These are phyloP conservation scores for Labroides dimidiatus DNA, from an alignment of 2,797 vertebrate species.

Conservation along the genomic window DNA sequence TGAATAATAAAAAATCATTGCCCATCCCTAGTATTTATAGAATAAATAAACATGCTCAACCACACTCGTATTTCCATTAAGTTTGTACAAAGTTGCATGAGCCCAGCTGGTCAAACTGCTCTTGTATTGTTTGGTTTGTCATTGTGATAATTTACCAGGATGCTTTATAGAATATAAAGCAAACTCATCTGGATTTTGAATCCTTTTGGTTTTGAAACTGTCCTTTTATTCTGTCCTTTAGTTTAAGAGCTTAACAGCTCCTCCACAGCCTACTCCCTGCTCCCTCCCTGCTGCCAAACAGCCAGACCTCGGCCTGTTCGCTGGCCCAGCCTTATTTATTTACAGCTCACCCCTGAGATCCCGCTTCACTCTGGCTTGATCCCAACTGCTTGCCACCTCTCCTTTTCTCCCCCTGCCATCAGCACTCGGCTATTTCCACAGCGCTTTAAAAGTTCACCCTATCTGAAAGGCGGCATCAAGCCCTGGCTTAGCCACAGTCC, in stretches of 20 bases:
- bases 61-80: no score
- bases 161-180: no score
- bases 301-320: slow-evolving; percentile 46
- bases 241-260: background rate
- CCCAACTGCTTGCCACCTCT: slow-evolving; percentile 38
- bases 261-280: background rate
- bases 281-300: slow-evolving; percentile 29
- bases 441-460: slow-evolving; percentile 66
- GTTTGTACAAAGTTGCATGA: no score
- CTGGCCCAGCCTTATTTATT: slow-evolving; percentile 61
- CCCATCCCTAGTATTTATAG: no score
- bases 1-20: no score
- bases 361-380: slow-evolving; percentile 44
- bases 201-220: background rate
- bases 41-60: no score
- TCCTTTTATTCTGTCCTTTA: slow-evolving; percentile 5
- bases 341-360: slow-evolving; percentile 55
- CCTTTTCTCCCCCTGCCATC: slow-evolving; percentile 29
- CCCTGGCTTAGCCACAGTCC: slow-evolving; percentile 57
- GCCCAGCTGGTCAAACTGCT: no score
- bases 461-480: slow-evolving; percentile 71
- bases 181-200: no score
- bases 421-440: slow-evolving; percentile 37
- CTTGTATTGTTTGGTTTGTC: no score
- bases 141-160: no score